Base-by-base conservation (phyloP, 1,140 invertebrate genomes). In the Tenebrio molitor region DNA sequence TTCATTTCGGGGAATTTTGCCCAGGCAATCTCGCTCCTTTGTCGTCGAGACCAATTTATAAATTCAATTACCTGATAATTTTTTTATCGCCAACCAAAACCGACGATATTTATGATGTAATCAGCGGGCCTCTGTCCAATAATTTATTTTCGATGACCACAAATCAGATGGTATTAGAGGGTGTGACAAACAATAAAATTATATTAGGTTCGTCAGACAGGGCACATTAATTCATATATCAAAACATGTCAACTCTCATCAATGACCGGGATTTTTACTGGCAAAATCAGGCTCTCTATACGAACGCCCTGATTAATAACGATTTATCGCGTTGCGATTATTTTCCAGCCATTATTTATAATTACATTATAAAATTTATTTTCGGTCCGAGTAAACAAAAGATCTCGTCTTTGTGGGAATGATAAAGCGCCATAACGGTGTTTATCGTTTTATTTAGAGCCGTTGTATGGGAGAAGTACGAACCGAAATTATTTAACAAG, bases 151-250 rank as follows among this genome's bases (percentile, higher is more conserved):
- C 67, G 50, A 69, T 71, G 39, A 62, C 69, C 69, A 58, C 69
- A 71, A 71, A 71, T 71, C 69, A 71, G 53, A 12, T 42, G 8
- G 14, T 29, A 63, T 42, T 63, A 63, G 50, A 14, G 69, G 36
- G 29, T 71, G 69, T 62, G 69, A 71, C 69, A 71, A 71, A 71
- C 69, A 71, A 71, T 71, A 71, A 64, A 71, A 71, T 71, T 71
- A 63, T 71, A 71, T 64, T 71, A 71, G 69, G 34, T 34, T 42
- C 36, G 29, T 64, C 34, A 41, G 25, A 25, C 50, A 29, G 69
- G 21, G 42, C 36, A 58, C 33, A 62, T 63, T 63, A 63, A 62
- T 71, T 71, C 69, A 71, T 71, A 71, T 71, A 63, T 71, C 69
- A 71, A 71, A 66, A 44, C 64, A 29, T 66, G 64, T 66, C 64